phyloP scores from a whole-genome alignment of 2,888 invertebrate species.

The Tuta absoluta region DNA sequence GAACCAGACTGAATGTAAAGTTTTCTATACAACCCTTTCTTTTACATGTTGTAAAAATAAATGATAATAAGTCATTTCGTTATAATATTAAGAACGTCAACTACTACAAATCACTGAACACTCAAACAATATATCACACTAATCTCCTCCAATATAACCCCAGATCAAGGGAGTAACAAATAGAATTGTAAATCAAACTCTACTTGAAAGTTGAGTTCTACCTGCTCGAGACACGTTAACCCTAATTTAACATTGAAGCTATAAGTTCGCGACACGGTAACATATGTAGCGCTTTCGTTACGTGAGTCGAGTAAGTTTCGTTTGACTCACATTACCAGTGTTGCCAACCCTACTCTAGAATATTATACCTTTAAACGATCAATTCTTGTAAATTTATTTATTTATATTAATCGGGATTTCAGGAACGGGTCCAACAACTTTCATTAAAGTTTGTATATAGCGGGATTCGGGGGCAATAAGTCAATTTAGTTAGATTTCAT shows the following conservation, averaged over 20 bases:
- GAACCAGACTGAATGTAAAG: background rate
- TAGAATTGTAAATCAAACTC: slow-evolving; percentile 16
- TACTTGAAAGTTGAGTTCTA: slow-evolving; percentile 11
- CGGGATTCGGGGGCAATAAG: too few relatives aligned
- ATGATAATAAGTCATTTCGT: background rate
- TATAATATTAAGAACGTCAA: background rate
- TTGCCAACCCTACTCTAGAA: slow-evolving; percentile 1
- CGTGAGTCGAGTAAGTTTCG: background rate
- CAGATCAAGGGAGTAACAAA: background rate
- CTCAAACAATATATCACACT: slow-evolving; percentile 2
- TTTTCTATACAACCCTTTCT: background rate
- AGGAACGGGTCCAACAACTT: too few relatives aligned
- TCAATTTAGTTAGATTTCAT: too few relatives aligned
- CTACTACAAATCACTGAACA: background rate
- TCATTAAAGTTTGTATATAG: too few relatives aligned
- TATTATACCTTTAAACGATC: too few relatives aligned
- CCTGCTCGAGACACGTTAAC: slow-evolving; percentile 1
- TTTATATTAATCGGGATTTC: too few relatives aligned
- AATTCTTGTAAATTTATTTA: too few relatives aligned
- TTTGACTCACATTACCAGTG: background rate
- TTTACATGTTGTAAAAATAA: background rate
- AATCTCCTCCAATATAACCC: background rate
- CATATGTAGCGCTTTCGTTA: slow-evolving; percentile 10
- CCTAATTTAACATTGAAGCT: slow-evolving; percentile 16
- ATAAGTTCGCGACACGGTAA: slow-evolving; percentile 8